Conservation (phyloP, 1,140 invertebrate genomes). For the Euwallacea fornicatus region DNA sequence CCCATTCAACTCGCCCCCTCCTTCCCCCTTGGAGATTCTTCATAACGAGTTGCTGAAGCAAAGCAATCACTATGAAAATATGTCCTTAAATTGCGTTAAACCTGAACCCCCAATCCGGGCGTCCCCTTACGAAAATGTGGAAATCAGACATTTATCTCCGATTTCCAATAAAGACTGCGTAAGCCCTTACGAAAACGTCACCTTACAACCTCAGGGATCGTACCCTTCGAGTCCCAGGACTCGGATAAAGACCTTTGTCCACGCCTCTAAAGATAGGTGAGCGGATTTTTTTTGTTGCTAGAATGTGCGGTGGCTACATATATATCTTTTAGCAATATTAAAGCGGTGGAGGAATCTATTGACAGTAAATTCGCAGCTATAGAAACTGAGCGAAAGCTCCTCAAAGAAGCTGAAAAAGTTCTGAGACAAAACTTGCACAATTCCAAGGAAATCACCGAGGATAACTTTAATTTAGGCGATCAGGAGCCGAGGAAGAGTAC, state of each 20-base stretch:
- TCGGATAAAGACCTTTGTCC: conserved; percentile 62
- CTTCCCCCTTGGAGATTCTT: conserved; percentile 43
- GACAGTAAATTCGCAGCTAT: conserved; percentile 47
- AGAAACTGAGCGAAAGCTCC: conserved; percentile 43
- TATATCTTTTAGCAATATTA: conserved; percentile 27
- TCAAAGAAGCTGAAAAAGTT: conserved; percentile 41
- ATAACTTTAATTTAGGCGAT: conserved; percentile 36
- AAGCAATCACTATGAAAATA: conserved; percentile 52
- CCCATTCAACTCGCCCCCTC: conserved; percentile 42
- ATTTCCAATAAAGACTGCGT: conserved; percentile 51
- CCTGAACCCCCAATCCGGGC: conserved; percentile 3
- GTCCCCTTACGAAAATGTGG: conserved; percentile 54
- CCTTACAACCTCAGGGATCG: conserved; percentile 51
- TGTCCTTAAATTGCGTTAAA: conserved; percentile 37
- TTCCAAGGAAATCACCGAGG: conserved; percentile 39
- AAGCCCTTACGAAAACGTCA: conserved; percentile 61
- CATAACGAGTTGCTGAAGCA: conserved; percentile 42
- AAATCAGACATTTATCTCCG: conserved; percentile 42
- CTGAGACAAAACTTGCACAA: conserved; percentile 41
- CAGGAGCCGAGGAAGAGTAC: conserved; percentile 33
- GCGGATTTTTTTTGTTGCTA: conserved; percentile 1
- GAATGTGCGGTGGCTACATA: neutral
- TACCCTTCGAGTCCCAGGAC: conserved; percentile 64
- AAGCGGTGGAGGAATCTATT: conserved; percentile 30
- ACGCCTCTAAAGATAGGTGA: conserved; percentile 48